These are phyloP conservation scores for Xylocopa sonorina DNA, from an alignment of 1,140 invertebrate species.

Conservation along the genomic window DNA sequence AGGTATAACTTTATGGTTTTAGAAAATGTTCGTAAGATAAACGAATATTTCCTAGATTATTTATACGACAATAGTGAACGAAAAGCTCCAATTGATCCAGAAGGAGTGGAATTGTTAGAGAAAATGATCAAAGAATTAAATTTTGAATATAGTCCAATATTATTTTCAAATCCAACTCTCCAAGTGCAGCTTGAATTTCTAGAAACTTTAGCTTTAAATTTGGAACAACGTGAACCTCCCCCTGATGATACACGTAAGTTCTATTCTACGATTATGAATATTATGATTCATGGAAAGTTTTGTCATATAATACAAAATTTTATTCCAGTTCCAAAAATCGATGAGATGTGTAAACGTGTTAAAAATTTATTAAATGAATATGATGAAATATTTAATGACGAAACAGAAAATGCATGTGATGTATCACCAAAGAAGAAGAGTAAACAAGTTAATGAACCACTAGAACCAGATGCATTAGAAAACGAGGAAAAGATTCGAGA, in stretches of 20 bases:
- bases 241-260: slow-evolving; percentile 45
- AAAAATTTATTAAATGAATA: background rate
- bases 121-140: slow-evolving; percentile 55
- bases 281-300: background rate
- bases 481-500: background rate
- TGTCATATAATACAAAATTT: background rate
- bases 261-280: background rate
- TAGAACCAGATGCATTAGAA: background rate
- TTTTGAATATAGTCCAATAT: slow-evolving; percentile 28
- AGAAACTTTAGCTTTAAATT: slow-evolving; percentile 63
- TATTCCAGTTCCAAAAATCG: slow-evolving; percentile 14
- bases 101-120: slow-evolving; percentile 29
- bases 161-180: slow-evolving; percentile 61
- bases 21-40: slow-evolving; percentile 52
- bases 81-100: slow-evolving; percentile 8
- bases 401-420: background rate
- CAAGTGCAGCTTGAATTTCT: slow-evolving; percentile 46
- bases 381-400: background rate
- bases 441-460: slow-evolving; percentile 6
- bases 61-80: slow-evolving; percentile 17
- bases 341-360: background rate
- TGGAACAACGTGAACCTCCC: slow-evolving; percentile 1
- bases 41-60: background rate
- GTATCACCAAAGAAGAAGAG: background rate
- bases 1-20: background rate